Evolutionary conservation across 1,140 invertebrate species (phyloP).

Genomic region (Lutraria rhynchaena): DNA sequence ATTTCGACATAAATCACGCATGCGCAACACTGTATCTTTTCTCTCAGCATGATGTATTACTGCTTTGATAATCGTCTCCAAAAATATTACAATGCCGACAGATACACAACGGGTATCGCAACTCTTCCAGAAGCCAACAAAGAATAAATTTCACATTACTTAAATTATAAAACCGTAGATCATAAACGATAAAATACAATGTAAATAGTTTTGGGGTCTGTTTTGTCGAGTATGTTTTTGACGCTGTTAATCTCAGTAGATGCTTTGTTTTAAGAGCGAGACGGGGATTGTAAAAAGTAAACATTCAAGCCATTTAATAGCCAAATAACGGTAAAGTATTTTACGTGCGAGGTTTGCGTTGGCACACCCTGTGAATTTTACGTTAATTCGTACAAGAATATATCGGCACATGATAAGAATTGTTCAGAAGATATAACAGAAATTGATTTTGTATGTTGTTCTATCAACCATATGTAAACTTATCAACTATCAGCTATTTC

Average conservation of each 20-base stretch:
- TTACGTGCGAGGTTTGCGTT: neutral
- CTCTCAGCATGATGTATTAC: too few relatives aligned
- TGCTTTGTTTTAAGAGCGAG: neutral
- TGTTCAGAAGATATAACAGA: too few relatives aligned
- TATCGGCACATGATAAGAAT: too few relatives aligned
- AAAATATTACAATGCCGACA: neutral
- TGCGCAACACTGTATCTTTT: too few relatives aligned
- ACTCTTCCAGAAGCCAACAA: constrained; percentile 11
- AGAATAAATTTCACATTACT: constrained; percentile 26
- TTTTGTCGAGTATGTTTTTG: constrained; percentile 23
- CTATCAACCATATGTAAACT: too few relatives aligned
- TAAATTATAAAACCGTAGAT: constrained; percentile 39
- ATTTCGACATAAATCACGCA: too few relatives aligned
- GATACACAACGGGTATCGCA: neutral
- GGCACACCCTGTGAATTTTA: too few relatives aligned
- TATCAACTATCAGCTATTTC: too few relatives aligned
- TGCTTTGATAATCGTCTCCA: too few relatives aligned
- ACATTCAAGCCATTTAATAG: constrained; percentile 35
- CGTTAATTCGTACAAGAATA: too few relatives aligned
- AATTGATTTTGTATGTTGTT: too few relatives aligned
- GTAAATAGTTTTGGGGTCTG: constrained; percentile 31
- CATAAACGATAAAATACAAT: constrained; percentile 31
- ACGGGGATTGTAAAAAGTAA: too few relatives aligned
- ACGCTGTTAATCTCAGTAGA: neutral
- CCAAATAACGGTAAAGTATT: neutral